phyloP scores from a whole-genome alignment of 2,888 invertebrate species.

The Hartigia nigra region DNA sequence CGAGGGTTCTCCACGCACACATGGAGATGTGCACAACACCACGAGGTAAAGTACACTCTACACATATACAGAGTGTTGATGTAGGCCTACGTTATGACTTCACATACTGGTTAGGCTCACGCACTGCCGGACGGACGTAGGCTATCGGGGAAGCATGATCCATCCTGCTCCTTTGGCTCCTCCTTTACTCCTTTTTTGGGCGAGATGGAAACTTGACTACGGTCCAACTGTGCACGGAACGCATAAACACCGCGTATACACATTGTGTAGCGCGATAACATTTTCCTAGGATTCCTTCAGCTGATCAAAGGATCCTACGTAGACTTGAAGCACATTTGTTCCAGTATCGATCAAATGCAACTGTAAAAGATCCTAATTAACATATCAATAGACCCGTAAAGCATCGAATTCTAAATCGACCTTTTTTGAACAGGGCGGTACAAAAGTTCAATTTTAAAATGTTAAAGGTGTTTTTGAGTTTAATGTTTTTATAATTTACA shows the following conservation, averaged over 20 bases:
- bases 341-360: neutral
- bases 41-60: slow-evolving; percentile 9
- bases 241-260: slow-evolving; percentile 41
- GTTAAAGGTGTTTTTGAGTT: neutral
- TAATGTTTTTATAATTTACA: neutral
- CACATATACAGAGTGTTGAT: slow-evolving; percentile 22
- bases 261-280: neutral
- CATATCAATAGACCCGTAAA: neutral
- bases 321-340: neutral
- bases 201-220: slow-evolving; percentile 46
- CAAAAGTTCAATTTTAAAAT: neutral
- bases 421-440: neutral
- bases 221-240: slow-evolving; percentile 58
- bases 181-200: slow-evolving; percentile 52
- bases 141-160: slow-evolving; percentile 60
- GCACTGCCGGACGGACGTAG: slow-evolving; percentile 56
- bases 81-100: slow-evolving; percentile 15
- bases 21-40: neutral
- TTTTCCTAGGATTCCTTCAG: neutral
- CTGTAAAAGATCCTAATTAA: neutral
- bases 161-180: slow-evolving; percentile 38
- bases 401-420: neutral
- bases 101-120: slow-evolving; percentile 49
- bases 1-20: slow-evolving; percentile 37
- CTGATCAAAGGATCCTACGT: neutral